Evolutionary conservation across 1,140 invertebrate genomes (phyloP).

Genomic region (Drosophila rufa): DNA sequence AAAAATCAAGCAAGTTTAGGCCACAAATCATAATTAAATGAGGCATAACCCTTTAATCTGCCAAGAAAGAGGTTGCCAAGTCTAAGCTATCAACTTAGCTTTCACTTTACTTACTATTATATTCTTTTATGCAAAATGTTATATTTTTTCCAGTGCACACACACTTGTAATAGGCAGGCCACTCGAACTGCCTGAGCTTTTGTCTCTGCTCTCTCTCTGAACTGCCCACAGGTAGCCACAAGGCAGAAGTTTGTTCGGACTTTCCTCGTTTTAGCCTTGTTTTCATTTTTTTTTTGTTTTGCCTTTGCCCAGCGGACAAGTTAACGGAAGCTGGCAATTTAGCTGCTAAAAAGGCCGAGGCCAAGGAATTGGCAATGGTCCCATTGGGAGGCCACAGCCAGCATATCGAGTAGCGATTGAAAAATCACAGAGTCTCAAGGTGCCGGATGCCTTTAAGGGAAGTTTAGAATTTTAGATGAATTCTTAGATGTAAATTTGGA

Average conservation of each 20-base stretch:
- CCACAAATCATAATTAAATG: neutral
- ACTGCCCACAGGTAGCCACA: constrained; percentile 64
- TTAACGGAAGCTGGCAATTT: constrained; percentile 81
- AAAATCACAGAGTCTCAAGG: constrained; percentile 23
- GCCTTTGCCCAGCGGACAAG: constrained; percentile 61
- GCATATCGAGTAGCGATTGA: constrained; percentile 52
- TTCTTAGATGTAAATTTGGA: no score
- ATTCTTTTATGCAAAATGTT: neutral
- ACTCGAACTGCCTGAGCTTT: constrained; percentile 62
- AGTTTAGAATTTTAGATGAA: no score
- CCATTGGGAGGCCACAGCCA: constrained; percentile 37
- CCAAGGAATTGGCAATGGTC: constrained; percentile 50
- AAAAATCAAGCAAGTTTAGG: neutral
- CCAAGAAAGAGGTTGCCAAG: no score
- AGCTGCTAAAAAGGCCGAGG: constrained; percentile 77
- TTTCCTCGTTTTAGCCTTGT: constrained; percentile 12
- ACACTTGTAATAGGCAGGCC: constrained; percentile 61
- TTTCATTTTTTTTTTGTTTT: constrained; percentile 22
- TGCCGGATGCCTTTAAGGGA: constrained; percentile 1
- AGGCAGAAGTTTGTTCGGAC: constrained; percentile 56
- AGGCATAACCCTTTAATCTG: no score
- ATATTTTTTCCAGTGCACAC: constrained; percentile 21
- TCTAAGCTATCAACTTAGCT: no score
- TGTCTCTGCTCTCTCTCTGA: constrained; percentile 45
- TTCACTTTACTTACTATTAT: neutral